phyloP scores from a whole-genome alignment of 2,113 vertebrate genomes.

The Xyliphius kryptos region DNA sequence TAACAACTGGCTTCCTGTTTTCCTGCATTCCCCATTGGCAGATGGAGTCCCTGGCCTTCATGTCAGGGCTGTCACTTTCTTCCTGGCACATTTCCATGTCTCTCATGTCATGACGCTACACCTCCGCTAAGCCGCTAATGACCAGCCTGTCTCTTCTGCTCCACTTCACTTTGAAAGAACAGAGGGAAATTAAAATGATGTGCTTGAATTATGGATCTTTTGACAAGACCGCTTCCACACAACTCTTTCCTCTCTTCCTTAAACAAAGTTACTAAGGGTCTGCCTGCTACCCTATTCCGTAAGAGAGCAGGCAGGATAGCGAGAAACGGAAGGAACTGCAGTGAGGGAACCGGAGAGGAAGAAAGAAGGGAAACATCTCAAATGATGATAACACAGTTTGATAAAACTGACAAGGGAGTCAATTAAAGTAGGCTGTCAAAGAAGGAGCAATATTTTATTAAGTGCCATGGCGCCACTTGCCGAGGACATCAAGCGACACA shows the following conservation, averaged over 20 bases:
- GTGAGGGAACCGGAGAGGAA: slow-evolving; percentile 10
- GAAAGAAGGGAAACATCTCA: slow-evolving; percentile 59
- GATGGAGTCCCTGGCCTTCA: slow-evolving; percentile 42
- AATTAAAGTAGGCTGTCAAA: slow-evolving; percentile 75
- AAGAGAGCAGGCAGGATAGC: slow-evolving; percentile 41
- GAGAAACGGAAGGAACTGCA: slow-evolving; percentile 36
- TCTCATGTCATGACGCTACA: slow-evolving; percentile 56
- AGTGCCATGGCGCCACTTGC: slow-evolving; percentile 62
- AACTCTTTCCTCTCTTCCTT: slow-evolving; percentile 50
- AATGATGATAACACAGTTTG: slow-evolving; percentile 72
- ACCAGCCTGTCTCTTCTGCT: slow-evolving; percentile 58
- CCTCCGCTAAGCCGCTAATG: slow-evolving; percentile 66
- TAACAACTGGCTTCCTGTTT: too few relatives aligned
- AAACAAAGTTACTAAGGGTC: slow-evolving; percentile 56
- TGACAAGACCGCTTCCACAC: slow-evolving; percentile 64
- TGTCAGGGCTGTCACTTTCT: slow-evolving; percentile 51
- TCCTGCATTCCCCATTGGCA: slow-evolving; percentile 36
- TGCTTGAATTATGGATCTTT: slow-evolving; percentile 74
- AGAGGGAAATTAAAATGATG: slow-evolving; percentile 78
- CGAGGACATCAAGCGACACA: slow-evolving; percentile 72
- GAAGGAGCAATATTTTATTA: slow-evolving; percentile 75
- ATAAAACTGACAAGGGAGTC: slow-evolving; percentile 80
- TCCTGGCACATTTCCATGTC: slow-evolving; percentile 57
- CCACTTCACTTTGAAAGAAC: slow-evolving; percentile 69
- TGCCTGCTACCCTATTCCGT: slow-evolving; percentile 61